Percentiles rank a stretch among this genome's conserved stretches.
Conservation (phyloP, 1,140 invertebrate species). For the Brachystomella parvula region DNA sequence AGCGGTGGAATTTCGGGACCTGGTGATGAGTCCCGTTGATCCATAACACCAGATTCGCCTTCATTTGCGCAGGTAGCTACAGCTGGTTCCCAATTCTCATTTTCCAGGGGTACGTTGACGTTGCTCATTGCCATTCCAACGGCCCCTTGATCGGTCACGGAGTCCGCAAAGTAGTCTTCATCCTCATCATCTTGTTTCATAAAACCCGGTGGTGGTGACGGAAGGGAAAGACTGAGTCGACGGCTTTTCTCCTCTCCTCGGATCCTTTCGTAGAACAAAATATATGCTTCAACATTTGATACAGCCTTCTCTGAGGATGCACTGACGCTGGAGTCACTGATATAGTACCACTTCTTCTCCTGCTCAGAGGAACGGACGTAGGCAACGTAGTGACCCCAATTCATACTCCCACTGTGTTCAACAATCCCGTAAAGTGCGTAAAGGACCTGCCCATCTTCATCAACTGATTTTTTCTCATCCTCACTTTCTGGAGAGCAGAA, state of each 20-base stretch:
- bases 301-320: constrained; percentile 73
- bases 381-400: constrained; percentile 92
- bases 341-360: constrained; percentile 72
- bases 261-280: constrained; percentile 92
- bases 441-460: constrained; percentile 56
- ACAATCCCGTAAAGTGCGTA: constrained; percentile 88
- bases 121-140: background rate
- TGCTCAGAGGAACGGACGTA: constrained; percentile 55
- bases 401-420: constrained; percentile 81
- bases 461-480: constrained; percentile 40
- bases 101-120: background rate
- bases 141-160: background rate
- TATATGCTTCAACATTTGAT: constrained; percentile 83
- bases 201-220: background rate
- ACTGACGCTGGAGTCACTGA: constrained; percentile 77
- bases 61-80: background rate
- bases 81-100: constrained; percentile 12
- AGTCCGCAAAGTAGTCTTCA: background rate
- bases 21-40: too few relatives aligned
- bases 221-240: background rate
- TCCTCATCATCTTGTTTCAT: background rate
- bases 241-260: constrained; percentile 22
- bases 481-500: constrained; percentile 75
- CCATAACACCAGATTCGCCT: too few relatives aligned
- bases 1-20: too few relatives aligned